Percentiles rank a stretch among this genome's conserved stretches.
phyloP scores from a whole-genome alignment of 2,113 vertebrate species.

The Dryoscopus gambensis region DNA sequence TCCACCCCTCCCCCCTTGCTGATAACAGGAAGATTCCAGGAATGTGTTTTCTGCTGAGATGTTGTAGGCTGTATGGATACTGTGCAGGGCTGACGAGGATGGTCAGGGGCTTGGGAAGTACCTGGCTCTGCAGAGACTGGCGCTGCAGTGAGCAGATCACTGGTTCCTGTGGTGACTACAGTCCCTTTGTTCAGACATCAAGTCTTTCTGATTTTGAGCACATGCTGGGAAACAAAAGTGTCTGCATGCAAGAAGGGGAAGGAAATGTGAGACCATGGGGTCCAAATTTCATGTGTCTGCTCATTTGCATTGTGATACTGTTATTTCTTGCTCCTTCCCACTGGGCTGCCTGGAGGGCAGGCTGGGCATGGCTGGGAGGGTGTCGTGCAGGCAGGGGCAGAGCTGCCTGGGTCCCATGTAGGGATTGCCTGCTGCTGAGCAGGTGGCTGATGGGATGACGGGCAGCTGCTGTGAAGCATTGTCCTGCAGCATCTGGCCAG shows the following conservation, averaged over 20 bases:
- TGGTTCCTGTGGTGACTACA: not conserved
- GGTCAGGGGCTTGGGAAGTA: not conserved
- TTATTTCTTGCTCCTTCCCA: not conserved
- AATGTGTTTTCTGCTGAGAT: not conserved
- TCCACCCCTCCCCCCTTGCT: not conserved
- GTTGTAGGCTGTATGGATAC: not conserved
- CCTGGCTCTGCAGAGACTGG: not conserved
- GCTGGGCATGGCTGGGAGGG: not conserved
- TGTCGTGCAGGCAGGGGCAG: not conserved
- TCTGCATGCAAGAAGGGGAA: not conserved
- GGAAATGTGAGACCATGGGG: not conserved
- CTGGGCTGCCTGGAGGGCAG: not conserved
- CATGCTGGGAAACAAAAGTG: not conserved
- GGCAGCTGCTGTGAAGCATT: not conserved
- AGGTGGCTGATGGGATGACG: fast-evolving
- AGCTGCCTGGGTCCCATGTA: fast-evolving
- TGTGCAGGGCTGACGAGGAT: not conserved
- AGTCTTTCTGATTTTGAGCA: not conserved
- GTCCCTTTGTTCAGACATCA: not conserved
- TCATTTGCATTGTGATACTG: not conserved
- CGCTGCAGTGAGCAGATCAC: fast-evolving
- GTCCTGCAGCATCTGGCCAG: not conserved
- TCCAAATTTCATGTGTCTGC: not conserved
- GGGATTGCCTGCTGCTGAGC: not conserved
- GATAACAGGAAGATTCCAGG: not conserved